Evolutionary conservation across 64 coral and sea anemone genomes (phyloP).

Genomic region (Porites australiensis): DNA sequence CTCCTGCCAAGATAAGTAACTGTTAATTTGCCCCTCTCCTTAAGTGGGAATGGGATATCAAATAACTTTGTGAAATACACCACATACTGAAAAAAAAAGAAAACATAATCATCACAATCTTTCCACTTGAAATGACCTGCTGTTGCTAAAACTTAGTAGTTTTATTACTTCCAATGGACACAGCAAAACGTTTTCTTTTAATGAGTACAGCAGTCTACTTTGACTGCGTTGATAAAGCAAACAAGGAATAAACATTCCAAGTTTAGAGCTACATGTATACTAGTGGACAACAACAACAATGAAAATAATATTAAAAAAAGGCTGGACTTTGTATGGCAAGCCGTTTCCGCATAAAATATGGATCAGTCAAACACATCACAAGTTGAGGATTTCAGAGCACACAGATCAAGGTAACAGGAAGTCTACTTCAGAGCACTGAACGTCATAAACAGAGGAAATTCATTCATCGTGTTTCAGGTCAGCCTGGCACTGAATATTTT

Average conservation of each 20-base stretch:
- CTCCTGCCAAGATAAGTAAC: no score
- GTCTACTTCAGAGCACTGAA: constrained; percentile 31
- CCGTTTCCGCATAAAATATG: constrained; percentile 22
- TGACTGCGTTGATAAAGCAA: background rate
- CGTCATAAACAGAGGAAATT: constrained; percentile 43
- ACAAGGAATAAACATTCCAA: background rate
- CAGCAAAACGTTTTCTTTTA: constrained; percentile 46
- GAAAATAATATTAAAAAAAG: background rate
- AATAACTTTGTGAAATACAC: no score
- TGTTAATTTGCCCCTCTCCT: no score
- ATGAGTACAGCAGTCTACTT: background rate
- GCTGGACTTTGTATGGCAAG: background rate
- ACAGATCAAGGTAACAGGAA: constrained; percentile 20
- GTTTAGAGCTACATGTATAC: background rate
- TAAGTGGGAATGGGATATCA: no score
- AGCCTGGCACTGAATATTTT: constrained; percentile 26
- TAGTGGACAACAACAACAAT: background rate
- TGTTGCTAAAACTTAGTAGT: background rate
- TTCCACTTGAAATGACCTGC: no score
- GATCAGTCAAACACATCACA: constrained; percentile 21
- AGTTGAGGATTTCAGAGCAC: constrained; percentile 40
- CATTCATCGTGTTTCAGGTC: constrained; percentile 38
- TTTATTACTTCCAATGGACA: constrained; percentile 48
- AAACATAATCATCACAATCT: no score
- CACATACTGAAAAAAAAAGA: no score